Base-by-base conservation (phyloP, 1,140 invertebrate genomes). In the Pachyrhynchus sulphureomaculatus region DNA sequence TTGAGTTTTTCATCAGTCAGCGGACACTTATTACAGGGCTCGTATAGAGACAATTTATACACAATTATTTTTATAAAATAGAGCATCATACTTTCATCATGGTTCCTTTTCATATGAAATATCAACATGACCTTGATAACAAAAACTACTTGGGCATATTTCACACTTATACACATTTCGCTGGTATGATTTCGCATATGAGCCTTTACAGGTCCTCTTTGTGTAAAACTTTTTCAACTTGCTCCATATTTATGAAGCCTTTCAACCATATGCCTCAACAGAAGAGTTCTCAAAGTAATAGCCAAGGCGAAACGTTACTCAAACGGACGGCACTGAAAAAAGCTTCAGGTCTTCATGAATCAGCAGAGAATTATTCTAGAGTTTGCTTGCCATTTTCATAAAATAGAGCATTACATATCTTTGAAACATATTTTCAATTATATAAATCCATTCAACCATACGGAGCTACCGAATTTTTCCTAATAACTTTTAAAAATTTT, bases 81-180 rank as follows among this genome's bases (percentile, higher is more conserved):
- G n/a, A n/a, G n/a, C n/a, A n/a, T n/a, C n/a, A n/a, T n/a, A n/a
- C n/a, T n/a, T n/a, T n/a, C n/a, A n/a, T n/a, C n/a, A 36, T 69
- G 64, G 17, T 67, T 70, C 18, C 49, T 62, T 37, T 65, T 80
- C 68, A 84, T 85, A 0, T 80, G 81, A 68, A 58, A 33, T 4
- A 9, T 56, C 2, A 70, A 23, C 18, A 62, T 45, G 24, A 65
- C 59, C 13, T 63, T 68, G 12, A 33, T 54, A 36, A 57, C 71
- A 65, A 87, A 84, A 33, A 79, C 79, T n/a, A 34, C 84, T 82
- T 9, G 83, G 76, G 56, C 87, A 86, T 13, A 76, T 66, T 2
- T 58, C 51, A 57, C 79, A 82, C 44, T 74, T 61, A 54, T 74
- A 76, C 1, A 78, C 56, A 75, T 80, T 64, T 81, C 79, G 13